Base-by-base conservation (phyloP, 2,888 invertebrate species). In the Eristalis pertinax region DNA sequence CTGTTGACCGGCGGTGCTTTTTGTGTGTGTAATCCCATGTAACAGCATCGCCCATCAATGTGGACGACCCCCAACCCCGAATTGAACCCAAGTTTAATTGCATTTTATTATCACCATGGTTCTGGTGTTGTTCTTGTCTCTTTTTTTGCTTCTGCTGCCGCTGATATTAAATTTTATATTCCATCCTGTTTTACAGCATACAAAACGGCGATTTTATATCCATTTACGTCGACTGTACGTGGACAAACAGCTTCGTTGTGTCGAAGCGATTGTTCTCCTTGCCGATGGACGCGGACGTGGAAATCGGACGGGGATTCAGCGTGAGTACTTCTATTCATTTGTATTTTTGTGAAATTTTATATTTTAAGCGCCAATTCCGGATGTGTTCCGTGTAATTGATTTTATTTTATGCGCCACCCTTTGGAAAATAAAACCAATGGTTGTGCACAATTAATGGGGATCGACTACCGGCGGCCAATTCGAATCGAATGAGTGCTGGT, bases 151-250 rank as follows among this genome's bases (percentile, higher is more conserved):
- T 5, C 29, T 81, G 50, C 72, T 73, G 26, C 63, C 41, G 24
- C n/a, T 50, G 58, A 35, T 78, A 82, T 82, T 86, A 77, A 82
- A 69, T 77, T 86, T 78, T 77, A 50, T 50, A 75, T 86, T 75
- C n/a, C n/a, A 41, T 74, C 81, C 74, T 75, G 75, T 86, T 86
- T 74, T 83, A 58, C 86, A 93, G 93, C 90, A 91, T 93, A 90
- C 92, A 92, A 90, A 93, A 93, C 90, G 93, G 93, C 83, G 93
- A 93, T 91, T 93, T 93, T 84, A 93, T 93, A 90, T 92, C 92
- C 89, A 92, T 93, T 90, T 92, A 92, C 89, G 91, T 93, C 88
- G 93, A 93, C 90, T 93, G 93, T 89, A 89, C 90, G 89, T 93
- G 93, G 93, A 92, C 92, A 89, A 93, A 93, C 89, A 93, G 93